Evolutionary conservation across 2,113 vertebrate species (phyloP).

Genomic region (Crocuta crocuta): DNA sequence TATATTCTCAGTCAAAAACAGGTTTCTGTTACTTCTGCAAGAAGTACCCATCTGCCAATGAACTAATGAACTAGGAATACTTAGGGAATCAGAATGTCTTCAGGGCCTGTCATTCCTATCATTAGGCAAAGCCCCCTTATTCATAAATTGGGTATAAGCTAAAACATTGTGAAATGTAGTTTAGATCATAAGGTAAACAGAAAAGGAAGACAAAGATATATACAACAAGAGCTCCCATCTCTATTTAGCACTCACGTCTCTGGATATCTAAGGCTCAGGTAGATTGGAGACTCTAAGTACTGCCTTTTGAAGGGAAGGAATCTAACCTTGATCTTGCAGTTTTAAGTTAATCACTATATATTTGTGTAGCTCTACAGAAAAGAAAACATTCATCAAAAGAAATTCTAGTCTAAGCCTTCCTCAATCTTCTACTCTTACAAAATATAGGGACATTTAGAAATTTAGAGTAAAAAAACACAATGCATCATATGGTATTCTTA

Average conservation of each 20-base stretch:
- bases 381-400: constrained; percentile 2
- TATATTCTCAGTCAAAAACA: background rate
- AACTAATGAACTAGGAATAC: background rate
- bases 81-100: background rate
- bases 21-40: background rate
- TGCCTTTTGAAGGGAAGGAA: background rate
- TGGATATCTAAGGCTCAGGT: background rate
- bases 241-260: background rate
- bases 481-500: background rate
- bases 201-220: background rate
- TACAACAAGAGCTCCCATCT: background rate
- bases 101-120: background rate
- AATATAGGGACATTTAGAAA: background rate
- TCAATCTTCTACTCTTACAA: background rate
- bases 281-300: background rate
- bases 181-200: background rate
- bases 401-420: background rate
- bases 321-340: background rate
- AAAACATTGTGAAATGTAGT: background rate
- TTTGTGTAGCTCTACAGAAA: background rate
- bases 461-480: background rate
- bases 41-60: background rate
- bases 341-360: background rate
- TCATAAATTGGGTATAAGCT: background rate
- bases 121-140: background rate